These are phyloP conservation scores for Nomada hirtipes DNA, from an alignment of 2,888 invertebrate genomes.

Conservation along the genomic window DNA sequence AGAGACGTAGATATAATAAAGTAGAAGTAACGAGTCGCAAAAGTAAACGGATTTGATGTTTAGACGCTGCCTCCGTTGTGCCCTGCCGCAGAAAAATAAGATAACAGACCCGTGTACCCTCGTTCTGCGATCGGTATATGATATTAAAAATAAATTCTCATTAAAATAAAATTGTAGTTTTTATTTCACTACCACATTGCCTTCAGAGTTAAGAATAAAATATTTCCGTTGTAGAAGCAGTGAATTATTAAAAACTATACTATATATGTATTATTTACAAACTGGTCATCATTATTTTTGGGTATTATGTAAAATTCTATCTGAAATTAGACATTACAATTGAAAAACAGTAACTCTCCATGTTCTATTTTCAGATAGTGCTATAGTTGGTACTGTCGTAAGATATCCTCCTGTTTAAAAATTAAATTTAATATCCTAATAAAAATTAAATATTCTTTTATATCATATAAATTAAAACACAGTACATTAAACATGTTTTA, in stretches of 20 bases:
- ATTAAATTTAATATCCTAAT: slow-evolving; percentile 4
- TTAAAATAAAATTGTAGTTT: slow-evolving; percentile 60
- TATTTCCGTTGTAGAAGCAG: slow-evolving; percentile 7
- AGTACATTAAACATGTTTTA: slow-evolving; percentile 11
- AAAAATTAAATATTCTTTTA: slow-evolving; percentile 19
- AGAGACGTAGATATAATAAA: slow-evolving; percentile 67
- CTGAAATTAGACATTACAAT: slow-evolving; percentile 9
- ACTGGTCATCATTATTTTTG: slow-evolving; percentile 8
- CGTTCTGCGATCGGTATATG: slow-evolving; percentile 66
- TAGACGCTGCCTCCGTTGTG: slow-evolving; percentile 76
- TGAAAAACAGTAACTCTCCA: background rate
- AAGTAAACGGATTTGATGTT: slow-evolving; percentile 81
- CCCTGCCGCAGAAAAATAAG: slow-evolving; percentile 67
- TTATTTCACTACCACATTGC: slow-evolving; percentile 21
- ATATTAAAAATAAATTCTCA: slow-evolving; percentile 73
- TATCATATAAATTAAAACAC: slow-evolving; percentile 13
- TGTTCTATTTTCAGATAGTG: slow-evolving; percentile 1
- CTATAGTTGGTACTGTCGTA: background rate
- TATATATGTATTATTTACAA: slow-evolving; percentile 14
- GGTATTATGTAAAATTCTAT: slow-evolving; percentile 9
- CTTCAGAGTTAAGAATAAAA: slow-evolving; percentile 1
- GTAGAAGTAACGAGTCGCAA: slow-evolving; percentile 70
- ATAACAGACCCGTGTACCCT: slow-evolving; percentile 68
- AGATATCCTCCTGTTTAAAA: background rate
- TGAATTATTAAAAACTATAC: slow-evolving; percentile 57